Evolutionary conservation across 2,888 invertebrate genomes (phyloP).

Genomic region (Lepidochitona cinerea): DNA sequence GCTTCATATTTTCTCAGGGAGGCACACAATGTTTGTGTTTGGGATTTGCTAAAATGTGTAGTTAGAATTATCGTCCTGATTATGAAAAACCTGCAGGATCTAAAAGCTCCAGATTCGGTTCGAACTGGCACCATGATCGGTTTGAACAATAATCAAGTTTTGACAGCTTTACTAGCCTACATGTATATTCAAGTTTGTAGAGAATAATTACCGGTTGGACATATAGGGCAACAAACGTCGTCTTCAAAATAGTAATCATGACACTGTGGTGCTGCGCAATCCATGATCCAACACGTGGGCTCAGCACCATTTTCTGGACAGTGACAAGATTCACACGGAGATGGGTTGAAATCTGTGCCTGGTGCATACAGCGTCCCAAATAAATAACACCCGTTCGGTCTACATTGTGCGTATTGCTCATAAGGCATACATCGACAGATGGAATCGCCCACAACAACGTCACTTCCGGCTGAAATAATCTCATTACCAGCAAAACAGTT

Average conservation of each 20-base stretch:
- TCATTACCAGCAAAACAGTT: background rate
- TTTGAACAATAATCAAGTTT: too few relatives aligned
- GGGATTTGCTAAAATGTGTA: too few relatives aligned
- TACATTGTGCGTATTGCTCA: background rate
- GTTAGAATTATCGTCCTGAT: too few relatives aligned
- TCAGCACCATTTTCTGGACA: background rate
- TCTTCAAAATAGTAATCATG: background rate
- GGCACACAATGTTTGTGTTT: too few relatives aligned
- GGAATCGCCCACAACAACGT: background rate
- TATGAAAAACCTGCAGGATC: too few relatives aligned
- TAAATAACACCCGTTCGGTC: background rate
- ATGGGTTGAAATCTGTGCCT: background rate
- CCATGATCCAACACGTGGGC: background rate
- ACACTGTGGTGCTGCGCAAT: background rate
- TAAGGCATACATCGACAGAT: background rate
- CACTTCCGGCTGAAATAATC: background rate
- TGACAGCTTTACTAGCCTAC: too few relatives aligned
- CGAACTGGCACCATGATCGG: too few relatives aligned
- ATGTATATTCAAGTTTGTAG: too few relatives aligned
- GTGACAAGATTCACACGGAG: background rate
- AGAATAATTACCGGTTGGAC: background rate
- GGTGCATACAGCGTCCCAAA: background rate
- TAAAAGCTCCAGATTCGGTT: too few relatives aligned
- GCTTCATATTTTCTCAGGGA: too few relatives aligned
- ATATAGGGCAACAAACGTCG: background rate